Percentiles rank a stretch among this genome's conserved stretches.
Conservation (phyloP, 1,140 invertebrate species). For the Lysiphlebus fabarum region DNA sequence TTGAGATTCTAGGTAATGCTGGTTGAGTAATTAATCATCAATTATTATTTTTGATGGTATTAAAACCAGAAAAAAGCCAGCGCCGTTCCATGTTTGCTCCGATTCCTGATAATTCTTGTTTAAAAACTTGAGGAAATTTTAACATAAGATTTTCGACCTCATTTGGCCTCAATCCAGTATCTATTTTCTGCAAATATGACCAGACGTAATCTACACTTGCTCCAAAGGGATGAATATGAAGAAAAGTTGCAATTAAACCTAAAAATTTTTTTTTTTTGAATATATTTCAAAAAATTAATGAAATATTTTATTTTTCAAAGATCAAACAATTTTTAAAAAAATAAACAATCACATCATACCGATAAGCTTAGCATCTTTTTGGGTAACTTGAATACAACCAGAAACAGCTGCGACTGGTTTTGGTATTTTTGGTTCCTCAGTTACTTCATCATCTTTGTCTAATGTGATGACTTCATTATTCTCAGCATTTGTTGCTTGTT, state of each 20-base stretch:
- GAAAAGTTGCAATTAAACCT: slow-evolving; percentile 79
- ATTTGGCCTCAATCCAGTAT: slow-evolving; percentile 63
- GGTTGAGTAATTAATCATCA: slow-evolving; percentile 24
- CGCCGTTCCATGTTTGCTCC: slow-evolving; percentile 74
- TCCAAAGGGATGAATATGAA: slow-evolving; percentile 85
- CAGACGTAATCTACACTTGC: slow-evolving; percentile 81
- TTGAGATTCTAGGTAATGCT: neutral
- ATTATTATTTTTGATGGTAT: slow-evolving; percentile 38
- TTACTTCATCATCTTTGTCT: slow-evolving; percentile 56
- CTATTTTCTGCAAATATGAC: slow-evolving; percentile 77
- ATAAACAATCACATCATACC: slow-evolving; percentile 39
- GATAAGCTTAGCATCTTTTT: slow-evolving; percentile 66
- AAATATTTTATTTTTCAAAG: neutral
- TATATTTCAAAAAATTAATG: slow-evolving; percentile 6
- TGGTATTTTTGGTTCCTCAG: slow-evolving; percentile 49
- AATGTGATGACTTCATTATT: slow-evolving; percentile 52
- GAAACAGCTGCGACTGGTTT: slow-evolving; percentile 40
- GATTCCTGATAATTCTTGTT: slow-evolving; percentile 70
- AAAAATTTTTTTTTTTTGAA: slow-evolving; percentile 1
- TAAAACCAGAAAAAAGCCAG: slow-evolving; percentile 74
- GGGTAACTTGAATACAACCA: slow-evolving; percentile 46
- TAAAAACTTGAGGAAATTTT: slow-evolving; percentile 73
- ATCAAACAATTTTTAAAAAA: slow-evolving; percentile 24
- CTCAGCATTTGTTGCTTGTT: slow-evolving; percentile 40
- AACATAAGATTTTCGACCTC: slow-evolving; percentile 74